phyloP scores from a whole-genome alignment of 2,113 vertebrate species.

The Colossoma macropomum region DNA sequence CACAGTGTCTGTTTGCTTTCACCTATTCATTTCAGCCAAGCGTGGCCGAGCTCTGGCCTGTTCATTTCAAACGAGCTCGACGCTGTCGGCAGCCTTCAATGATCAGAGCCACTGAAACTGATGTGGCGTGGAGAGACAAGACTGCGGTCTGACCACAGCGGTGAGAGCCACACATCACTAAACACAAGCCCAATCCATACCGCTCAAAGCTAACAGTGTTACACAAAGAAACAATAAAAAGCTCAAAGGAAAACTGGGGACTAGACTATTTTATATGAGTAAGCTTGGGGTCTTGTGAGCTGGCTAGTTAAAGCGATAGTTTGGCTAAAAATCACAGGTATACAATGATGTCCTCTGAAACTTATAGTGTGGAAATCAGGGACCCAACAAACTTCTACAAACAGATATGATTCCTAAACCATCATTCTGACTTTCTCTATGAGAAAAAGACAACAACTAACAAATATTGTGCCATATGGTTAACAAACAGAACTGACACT shows the following conservation, averaged over 20 bases:
- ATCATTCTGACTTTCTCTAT: too few relatives aligned
- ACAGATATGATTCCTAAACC: too few relatives aligned
- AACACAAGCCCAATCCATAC: neutral
- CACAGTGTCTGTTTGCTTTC: neutral
- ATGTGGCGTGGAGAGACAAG: neutral
- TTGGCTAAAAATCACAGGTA: too few relatives aligned
- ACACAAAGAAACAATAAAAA: constrained; percentile 12
- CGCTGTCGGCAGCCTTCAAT: neutral
- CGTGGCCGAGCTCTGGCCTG: neutral
- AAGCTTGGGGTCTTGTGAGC: too few relatives aligned
- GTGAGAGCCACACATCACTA: neutral
- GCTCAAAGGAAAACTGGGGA: neutral
- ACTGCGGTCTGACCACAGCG: neutral
- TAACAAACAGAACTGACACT: too few relatives aligned
- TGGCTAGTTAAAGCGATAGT: too few relatives aligned
- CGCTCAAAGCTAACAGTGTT: neutral
- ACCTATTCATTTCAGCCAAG: neutral
- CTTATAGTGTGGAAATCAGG: too few relatives aligned
- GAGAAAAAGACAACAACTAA: too few relatives aligned
- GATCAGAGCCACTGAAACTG: neutral
- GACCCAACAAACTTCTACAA: too few relatives aligned
- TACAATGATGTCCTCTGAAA: too few relatives aligned
- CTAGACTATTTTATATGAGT: neutral
- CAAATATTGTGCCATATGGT: too few relatives aligned
- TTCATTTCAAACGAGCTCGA: neutral